phyloP scores from a whole-genome alignment of 1,140 invertebrate species.

The Coelopa frigida region DNA sequence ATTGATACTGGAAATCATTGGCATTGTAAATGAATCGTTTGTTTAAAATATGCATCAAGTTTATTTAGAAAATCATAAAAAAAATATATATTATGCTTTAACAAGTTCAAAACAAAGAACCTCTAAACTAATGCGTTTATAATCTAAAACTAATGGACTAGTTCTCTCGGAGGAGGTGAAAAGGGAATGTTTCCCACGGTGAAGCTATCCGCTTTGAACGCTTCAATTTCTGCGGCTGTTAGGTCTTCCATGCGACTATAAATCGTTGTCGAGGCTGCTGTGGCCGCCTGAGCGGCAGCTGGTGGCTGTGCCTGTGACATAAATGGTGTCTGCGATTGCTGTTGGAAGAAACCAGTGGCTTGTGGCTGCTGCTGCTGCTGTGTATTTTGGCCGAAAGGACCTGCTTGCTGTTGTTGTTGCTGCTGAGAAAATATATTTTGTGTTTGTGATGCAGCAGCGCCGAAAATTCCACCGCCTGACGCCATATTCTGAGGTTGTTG shows the following conservation, averaged over 20 bases:
- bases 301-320: too few relatives aligned
- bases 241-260: constrained; percentile 32
- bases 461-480: constrained; percentile 10
- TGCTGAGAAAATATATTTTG: constrained; percentile 15
- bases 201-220: constrained; percentile 35
- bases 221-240: constrained; percentile 30
- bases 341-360: too few relatives aligned
- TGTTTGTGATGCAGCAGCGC: constrained; percentile 14
- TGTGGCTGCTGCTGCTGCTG: constrained; percentile 2
- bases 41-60: too few relatives aligned
- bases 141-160: constrained; percentile 18
- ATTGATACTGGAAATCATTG: too few relatives aligned
- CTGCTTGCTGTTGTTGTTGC: constrained; percentile 7
- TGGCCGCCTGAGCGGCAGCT: neutral
- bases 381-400: constrained; percentile 8
- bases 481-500: constrained; percentile 6
- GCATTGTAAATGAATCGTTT: too few relatives aligned
- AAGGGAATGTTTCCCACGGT: constrained; percentile 28
- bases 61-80: too few relatives aligned
- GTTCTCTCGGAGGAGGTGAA: constrained; percentile 31
- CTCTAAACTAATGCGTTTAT: too few relatives aligned
- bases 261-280: constrained; percentile 9
- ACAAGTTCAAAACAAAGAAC: too few relatives aligned
- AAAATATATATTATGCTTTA: too few relatives aligned
- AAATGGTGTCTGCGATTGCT: too few relatives aligned